Conservation (phyloP, 1,140 invertebrate species). For the Akabosia matsudoensis region DNA sequence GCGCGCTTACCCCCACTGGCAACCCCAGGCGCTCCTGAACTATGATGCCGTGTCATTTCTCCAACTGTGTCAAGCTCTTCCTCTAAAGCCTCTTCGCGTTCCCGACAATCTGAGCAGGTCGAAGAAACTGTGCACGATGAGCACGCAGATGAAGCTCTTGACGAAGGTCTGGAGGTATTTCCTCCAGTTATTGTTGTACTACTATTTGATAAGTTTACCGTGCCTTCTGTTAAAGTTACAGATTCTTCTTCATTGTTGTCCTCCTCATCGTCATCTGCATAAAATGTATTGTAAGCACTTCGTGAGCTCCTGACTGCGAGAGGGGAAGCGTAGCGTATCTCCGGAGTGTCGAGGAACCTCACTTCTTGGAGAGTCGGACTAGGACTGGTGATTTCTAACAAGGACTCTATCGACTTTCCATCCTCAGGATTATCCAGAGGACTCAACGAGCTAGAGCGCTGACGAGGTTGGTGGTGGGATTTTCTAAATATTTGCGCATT, state of each 20-base stretch:
- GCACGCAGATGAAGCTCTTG: neutral
- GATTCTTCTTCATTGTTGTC: conserved; percentile 7
- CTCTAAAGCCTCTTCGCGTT: neutral
- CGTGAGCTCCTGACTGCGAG: neutral
- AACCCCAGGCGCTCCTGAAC: neutral
- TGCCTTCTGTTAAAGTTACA: neutral
- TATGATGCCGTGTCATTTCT: neutral
- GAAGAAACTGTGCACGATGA: neutral
- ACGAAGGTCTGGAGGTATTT: neutral
- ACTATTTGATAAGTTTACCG: neutral
- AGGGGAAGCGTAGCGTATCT: conserved; percentile 9
- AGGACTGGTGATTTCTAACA: conserved; percentile 11
- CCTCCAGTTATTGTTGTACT: neutral
- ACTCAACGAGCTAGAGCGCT: conserved; percentile 3
- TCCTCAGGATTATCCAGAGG: conserved; percentile 1
- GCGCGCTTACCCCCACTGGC: neutral
- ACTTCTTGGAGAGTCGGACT: conserved; percentile 13
- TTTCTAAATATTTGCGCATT: conserved; percentile 11
- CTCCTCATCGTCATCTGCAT: conserved; percentile 32
- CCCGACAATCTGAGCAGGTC: neutral
- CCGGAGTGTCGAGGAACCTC: conserved; percentile 2
- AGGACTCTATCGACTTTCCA: neutral
- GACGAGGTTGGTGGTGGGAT: neutral
- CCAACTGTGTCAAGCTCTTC: neutral
- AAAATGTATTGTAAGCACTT: conserved; percentile 17